Conservation (phyloP, 1,140 invertebrate species). For the Apis cerana region DNA sequence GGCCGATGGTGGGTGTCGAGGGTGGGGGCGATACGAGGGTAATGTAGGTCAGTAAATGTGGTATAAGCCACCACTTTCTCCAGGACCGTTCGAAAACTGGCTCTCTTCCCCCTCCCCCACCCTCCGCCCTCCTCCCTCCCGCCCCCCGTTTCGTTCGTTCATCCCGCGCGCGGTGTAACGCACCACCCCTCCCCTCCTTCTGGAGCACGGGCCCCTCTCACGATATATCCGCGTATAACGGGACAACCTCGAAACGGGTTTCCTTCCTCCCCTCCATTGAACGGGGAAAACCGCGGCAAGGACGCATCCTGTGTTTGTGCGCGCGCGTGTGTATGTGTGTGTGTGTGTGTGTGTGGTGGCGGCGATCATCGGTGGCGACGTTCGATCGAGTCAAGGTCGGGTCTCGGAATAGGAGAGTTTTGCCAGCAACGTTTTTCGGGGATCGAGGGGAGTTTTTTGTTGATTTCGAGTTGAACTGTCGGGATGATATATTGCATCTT, state of each 20-base stretch:
- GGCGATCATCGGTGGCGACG: background rate
- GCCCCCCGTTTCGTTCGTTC: constrained; percentile 34
- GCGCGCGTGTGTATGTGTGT: no score
- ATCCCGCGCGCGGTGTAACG: constrained; percentile 29
- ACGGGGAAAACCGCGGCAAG: constrained; percentile 35
- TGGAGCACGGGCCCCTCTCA: constrained; percentile 17
- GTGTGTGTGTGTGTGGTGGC: background rate
- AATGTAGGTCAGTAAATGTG: constrained; percentile 81
- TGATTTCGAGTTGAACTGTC: no score
- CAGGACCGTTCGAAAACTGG: constrained; percentile 77
- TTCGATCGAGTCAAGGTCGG: no score
- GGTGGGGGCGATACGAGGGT: constrained; percentile 63
- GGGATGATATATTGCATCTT: no score
- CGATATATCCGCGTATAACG: constrained; percentile 32
- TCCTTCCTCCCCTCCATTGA: constrained; percentile 6
- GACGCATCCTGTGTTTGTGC: background rate
- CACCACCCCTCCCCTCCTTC: background rate
- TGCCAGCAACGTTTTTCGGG: no score
- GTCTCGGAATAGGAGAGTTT: no score
- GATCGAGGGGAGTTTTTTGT: no score
- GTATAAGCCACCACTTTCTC: constrained; percentile 77
- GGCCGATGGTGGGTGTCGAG: constrained; percentile 60
- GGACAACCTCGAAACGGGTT: constrained; percentile 57
- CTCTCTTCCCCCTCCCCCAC: constrained; percentile 58
- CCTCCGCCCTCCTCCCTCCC: background rate